Base-by-base conservation (phyloP, 2,797 vertebrate species). In the Callimico goeldii region DNA sequence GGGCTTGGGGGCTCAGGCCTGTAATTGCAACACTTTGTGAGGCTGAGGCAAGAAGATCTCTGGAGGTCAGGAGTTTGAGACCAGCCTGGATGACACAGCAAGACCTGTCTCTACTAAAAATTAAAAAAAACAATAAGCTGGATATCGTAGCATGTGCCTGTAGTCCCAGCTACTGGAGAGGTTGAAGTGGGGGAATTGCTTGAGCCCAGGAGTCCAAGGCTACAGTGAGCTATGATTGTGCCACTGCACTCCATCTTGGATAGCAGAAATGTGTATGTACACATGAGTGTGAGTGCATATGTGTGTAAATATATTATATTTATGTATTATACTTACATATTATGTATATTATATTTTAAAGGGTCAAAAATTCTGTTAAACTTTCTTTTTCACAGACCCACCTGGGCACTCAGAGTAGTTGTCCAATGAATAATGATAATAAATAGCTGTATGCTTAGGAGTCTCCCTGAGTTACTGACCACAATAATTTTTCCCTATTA, bases 401-500 rank as follows among this genome's bases (percentile, higher is more conserved):
- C 0, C 0, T 55, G 58, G 52, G 26, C 90, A 7, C 67, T 80
- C 84, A 92, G 55, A 43, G 67, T 61, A 80, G 50, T 70, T 72
- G 5, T 83, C 79, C 79, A 50, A 0, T 87, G 83, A 88, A 57
- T 88, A 46, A 55, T 86, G 92, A 76, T 92, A 88, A 87, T 94
- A 93, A 83, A 88, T 61, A 70, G 75, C 50, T 67, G 2, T 55
- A 14, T 61, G 76, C 57, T 92, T 87, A 64, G 52, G 48, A 91
- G 58, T 82, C 72, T 91, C 94, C 89, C 80, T 67, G 94, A 96
- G 89, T 84, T 86, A 43, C 83, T 83, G 77, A 88, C 55, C 76
- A 93, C 15, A 10, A 76, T 95, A 94, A 97, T 97, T 85, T 91
- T 95, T 97, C 94, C 80, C 76, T 95, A 89, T 93, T 94, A 97